Evolutionary conservation across 2,888 invertebrate species (phyloP).

Genomic region (Eupithecia subfuscata): DNA sequence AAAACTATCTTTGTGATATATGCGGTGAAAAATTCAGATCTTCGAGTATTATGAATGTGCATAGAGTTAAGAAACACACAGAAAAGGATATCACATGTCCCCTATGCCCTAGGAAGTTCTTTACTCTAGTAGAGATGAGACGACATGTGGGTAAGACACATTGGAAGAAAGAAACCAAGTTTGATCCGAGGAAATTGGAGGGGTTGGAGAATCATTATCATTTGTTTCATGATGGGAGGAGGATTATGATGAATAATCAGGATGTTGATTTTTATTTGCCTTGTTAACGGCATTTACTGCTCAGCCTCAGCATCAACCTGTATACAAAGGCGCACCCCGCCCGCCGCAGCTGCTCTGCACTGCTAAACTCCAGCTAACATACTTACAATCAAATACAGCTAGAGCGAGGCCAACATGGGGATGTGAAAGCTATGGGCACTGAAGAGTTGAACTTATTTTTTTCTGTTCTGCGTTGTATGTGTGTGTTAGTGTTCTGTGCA

Average conservation of each 20-base stretch:
- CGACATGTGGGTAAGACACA: conserved; percentile 7
- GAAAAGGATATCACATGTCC: conserved; percentile 5
- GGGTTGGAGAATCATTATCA: conserved; percentile 20
- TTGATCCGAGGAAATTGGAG: conserved; percentile 19
- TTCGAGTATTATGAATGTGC: conserved; percentile 10
- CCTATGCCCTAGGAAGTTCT: conserved; percentile 7
- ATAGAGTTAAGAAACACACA: conserved; percentile 11
- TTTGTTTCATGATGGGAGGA: conserved; percentile 15
- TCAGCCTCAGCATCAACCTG: not conserved
- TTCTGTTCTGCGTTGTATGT: no score
- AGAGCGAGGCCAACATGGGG: no score
- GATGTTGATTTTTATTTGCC: conserved; percentile 20
- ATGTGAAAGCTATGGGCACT: no score
- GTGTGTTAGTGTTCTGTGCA: no score
- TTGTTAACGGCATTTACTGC: not conserved
- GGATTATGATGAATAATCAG: conserved; percentile 13
- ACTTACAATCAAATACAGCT: no score
- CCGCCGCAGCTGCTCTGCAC: no score
- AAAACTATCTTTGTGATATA: conserved; percentile 9
- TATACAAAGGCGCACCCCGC: not conserved
- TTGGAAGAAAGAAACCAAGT: conserved; percentile 19
- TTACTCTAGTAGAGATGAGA: conserved; percentile 5
- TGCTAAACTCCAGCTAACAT: no score
- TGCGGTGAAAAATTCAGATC: conserved; percentile 16
- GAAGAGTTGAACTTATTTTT: no score